These are phyloP conservation scores for Phaethon lepturus DNA, from an alignment of 2,113 vertebrate genomes.

Conservation along the genomic window DNA sequence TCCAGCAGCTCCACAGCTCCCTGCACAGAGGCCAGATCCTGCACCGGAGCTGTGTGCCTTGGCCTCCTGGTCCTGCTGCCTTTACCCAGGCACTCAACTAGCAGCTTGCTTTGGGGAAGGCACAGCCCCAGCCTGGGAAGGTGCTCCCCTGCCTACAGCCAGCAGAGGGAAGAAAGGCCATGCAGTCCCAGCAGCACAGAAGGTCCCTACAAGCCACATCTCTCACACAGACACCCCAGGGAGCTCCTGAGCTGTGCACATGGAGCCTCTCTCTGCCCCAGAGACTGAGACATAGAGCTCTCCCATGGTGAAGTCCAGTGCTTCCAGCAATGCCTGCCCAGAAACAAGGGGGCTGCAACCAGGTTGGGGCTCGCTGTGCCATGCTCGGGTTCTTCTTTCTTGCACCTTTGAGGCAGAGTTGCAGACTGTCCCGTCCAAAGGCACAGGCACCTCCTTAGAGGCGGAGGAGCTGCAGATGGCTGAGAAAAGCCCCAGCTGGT, in stretches of 20 bases:
- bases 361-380: accelerated
- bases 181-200: neutral
- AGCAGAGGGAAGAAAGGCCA: neutral
- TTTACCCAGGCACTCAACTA: neutral
- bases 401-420: neutral
- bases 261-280: accelerated
- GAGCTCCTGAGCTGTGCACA: neutral
- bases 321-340: neutral
- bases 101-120: neutral
- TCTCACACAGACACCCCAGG: neutral
- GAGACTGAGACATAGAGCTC: neutral
- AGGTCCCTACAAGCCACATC: neutral
- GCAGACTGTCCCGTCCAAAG: neutral
- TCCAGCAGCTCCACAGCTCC: neutral
- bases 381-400: neutral
- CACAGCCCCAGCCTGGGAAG: neutral
- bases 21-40: neutral
- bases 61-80: accelerated
- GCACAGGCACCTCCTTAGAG: neutral
- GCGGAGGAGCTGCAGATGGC: neutral
- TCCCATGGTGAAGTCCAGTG: neutral
- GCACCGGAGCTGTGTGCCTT: accelerated
- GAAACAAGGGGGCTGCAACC: neutral
- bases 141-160: neutral
- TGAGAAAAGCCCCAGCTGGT: neutral